Evolutionary conservation across 2,113 vertebrate species (phyloP), one percentile per base, ranked within the genome.

Genomic region (Petrocephalus zakoni): DNA sequence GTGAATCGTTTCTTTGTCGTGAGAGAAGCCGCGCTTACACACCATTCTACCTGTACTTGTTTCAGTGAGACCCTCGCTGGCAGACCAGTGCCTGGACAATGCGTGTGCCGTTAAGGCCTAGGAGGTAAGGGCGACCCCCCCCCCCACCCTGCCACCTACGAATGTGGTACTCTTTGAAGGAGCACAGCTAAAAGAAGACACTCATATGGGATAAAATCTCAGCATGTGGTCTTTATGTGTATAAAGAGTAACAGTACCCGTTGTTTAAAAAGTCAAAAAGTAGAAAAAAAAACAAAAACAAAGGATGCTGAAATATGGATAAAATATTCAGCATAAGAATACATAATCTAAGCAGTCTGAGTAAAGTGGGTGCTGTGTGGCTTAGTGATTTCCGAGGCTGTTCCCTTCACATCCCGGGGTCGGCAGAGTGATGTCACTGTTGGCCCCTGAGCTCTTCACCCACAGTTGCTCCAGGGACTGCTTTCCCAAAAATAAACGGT

Each of bases 101-200:
- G 95, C 93, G 91, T 17, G 89, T 93, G 49, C 81, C 90, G 34
- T 87, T 95, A 87, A 90, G 94, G 47, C 94, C 92, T 78, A 93
- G 94, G 88, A 95, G 95, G 95, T 95, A 94, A 93, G 92, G 53
- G 25, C 55, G 8, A 52, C 22, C 64, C 9, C 61, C 6, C 10
- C 37, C 17, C 13, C n/a, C n/a, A n/a, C n/a, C n/a, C n/a, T n/a
- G n/a, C n/a, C 0, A 61, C 6, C 42, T 25, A 22, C 29, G 52
- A 37, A 37, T 10, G 47, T 17, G 58, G 29, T 64, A 37, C 42
- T 56, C 21, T 88, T 52, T 85, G 46, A 5, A 49, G 29, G 64
- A 56, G 64, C 82, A 68, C 55, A 25, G 4, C 49, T 53, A 51
- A 81, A 81, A 34, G 49, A 51, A 17, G 5, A 2, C 34, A 78